Evolutionary conservation across 2,113 vertebrate species (phyloP).

Genomic region (Cricetomys ansorgei): DNA sequence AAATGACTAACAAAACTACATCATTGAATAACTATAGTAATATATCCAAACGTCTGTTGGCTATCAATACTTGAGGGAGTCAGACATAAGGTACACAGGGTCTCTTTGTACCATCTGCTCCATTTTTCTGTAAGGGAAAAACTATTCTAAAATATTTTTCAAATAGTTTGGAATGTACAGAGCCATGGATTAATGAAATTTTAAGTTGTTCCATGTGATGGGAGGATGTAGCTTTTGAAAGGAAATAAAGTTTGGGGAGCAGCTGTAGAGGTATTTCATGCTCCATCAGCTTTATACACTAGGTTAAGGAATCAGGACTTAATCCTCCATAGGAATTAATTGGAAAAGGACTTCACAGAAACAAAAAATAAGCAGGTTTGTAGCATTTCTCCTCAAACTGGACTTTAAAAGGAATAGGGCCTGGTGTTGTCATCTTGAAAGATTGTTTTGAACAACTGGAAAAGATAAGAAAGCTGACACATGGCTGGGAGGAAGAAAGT

Average conservation of each 20-base stretch:
- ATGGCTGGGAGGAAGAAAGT: not conserved
- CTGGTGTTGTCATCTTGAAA: not conserved
- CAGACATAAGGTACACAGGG: not conserved
- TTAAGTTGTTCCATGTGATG: constrained; percentile 19
- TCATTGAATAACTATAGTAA: not conserved
- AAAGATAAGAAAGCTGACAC: not conserved
- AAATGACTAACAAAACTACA: not conserved
- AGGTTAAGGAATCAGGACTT: not conserved
- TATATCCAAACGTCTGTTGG: not conserved
- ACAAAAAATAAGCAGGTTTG: not conserved
- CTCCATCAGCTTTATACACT: not conserved
- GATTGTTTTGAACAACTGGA: not conserved
- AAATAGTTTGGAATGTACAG: not conserved
- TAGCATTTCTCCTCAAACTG: not conserved
- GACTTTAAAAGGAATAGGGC: not conserved
- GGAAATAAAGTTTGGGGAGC: constrained; percentile 37
- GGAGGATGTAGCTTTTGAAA: not conserved
- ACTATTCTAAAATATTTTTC: not conserved
- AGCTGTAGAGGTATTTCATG: not conserved
- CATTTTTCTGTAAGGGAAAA: constrained; percentile 28
- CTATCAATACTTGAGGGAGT: not conserved
- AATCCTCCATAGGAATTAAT: constrained; percentile 21
- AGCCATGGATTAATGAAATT: constrained; percentile 43
- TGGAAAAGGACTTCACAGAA: constrained; percentile 8
- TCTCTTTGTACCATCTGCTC: not conserved